phyloP scores from a whole-genome alignment of 2,888 invertebrate species.

The Leuctra nigra region DNA sequence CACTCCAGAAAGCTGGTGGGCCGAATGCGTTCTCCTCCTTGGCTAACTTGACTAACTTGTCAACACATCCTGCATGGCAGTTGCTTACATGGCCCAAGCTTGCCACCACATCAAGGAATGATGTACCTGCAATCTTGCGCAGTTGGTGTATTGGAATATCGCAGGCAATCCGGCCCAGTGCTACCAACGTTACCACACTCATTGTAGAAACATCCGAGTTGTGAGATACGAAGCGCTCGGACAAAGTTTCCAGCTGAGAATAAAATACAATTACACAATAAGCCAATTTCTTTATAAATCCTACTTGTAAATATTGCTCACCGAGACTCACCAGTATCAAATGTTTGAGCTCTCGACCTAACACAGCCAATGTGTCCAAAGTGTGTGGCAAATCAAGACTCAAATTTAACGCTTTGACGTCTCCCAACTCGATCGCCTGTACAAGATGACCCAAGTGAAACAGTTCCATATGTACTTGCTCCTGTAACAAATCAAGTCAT shows the following conservation, averaged over 20 bases:
- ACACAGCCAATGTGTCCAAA: slow-evolving; percentile 14
- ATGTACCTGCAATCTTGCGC: slow-evolving; percentile 9
- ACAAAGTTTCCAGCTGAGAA: background rate
- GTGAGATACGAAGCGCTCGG: background rate
- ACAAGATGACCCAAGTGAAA: slow-evolving; percentile 18
- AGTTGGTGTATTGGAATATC: slow-evolving; percentile 1
- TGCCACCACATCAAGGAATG: slow-evolving; percentile 14
- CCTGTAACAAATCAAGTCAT: background rate
- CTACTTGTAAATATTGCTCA: background rate
- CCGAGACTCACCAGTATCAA: no score
- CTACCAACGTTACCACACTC: slow-evolving; percentile 11
- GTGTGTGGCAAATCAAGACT: slow-evolving; percentile 1
- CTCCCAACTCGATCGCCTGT: slow-evolving; percentile 16
- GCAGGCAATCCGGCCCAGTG: slow-evolving; percentile 24
- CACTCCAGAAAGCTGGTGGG: slow-evolving; percentile 26
- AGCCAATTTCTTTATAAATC: no score
- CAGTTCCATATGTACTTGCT: background rate
- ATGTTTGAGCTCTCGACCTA: background rate
- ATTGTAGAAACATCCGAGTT: background rate
- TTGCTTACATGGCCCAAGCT: slow-evolving; percentile 24
- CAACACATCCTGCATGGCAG: slow-evolving; percentile 26
- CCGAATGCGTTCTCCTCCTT: slow-evolving; percentile 26
- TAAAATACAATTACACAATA: no score
- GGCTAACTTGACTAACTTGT: slow-evolving; percentile 24
- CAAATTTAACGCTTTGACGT: slow-evolving; percentile 9